Evolutionary conservation across 2,797 vertebrate genomes (phyloP), one percentile per base, ranked within the genome.

Genomic region (Craterocephalus amniculus): DNA sequence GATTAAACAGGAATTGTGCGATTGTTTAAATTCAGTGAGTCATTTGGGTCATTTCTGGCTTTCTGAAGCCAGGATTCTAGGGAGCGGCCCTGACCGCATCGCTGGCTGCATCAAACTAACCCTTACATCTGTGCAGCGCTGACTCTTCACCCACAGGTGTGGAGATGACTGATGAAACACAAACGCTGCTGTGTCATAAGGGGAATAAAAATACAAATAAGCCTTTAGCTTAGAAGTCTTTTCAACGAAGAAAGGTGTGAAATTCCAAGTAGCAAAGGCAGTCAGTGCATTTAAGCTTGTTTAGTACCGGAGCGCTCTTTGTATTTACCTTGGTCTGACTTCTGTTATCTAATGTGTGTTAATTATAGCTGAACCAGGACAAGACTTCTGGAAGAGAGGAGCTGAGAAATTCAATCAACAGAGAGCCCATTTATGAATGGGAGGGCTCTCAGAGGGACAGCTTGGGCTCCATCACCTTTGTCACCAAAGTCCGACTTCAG

Each of bases 401-500:
- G 80, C 92, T 97, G 80, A 90, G 96, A 32, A 96, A 95, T 91
- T 96, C 95, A 0, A 84, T 97, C 77, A 95, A 95, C 91, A 95
- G 83, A 79, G 93, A 94, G 63, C 96, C 93, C 1, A 95, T 96
- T 79, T 94, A 90, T 11, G 96, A 96, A 18, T 96, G 95, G 95
- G 95, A 94, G 40, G 95, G 95, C 0, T 96, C 95, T 0, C 94
- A 96, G 82, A 80, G 93, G 7, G 95, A 96, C 67, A 95, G 94
- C 40, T 86, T 96, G 63, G 96, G 96, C 0, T 58, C 91, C 1
- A 95, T 98, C 86, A 79, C 88, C 72, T 97, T 95, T 0, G 95
- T 96, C 67, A 97, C 96, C 0, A 96, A 95, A 93, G 97, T 97
- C 71, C 93, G 91, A 73, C 91, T 99, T 38, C 98, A 99, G 86